Evolutionary conservation across 1,140 invertebrate genomes (phyloP), one percentile per base, ranked within the genome.

Genomic region (Zaprionus capensis): DNA sequence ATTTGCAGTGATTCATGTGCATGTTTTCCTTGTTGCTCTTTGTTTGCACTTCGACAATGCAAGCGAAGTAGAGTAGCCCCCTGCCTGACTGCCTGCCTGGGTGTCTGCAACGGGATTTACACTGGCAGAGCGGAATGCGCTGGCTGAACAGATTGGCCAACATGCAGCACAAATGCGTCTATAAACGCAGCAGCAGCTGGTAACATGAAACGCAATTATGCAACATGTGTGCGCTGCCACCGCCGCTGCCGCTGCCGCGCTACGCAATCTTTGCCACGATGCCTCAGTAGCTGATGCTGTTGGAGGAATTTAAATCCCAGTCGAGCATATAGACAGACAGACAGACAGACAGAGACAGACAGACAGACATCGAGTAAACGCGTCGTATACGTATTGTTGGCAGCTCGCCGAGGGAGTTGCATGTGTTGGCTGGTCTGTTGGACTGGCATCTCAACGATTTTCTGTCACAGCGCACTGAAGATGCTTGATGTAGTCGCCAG

Each of bases 121-220:
- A 68, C 26, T 61, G 49, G 6, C 62, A 69, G 41, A 51, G 31
- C 26, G 66, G 66, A 74, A 76, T 69, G 72, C 38, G 12, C 36
- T 67, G 66, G 56, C 51, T 55, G 28, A 72, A 78, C 81, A 87
- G 84, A 87, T 87, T 81, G 84, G 69, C 65, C 75, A 84, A 88
- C 84, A 87, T 78, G 81, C 68, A 63, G 34, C 61, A 26, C 57
- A 75, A 85, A 82, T 77, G 67, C 62, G 80, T 57, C 62, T 80
- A 78, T 68, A 70, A 86, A 72, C 53, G 66, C 41, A 24, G 76
- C 55, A 44, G 46, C 51, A 64, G 76, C 77, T 83, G 83, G 69
- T 78, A 81, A 78, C 84, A 90, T 81, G 78, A 68, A 83, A 87
- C 71, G 85, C 85, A 88, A 87, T 87, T 90, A 87, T 87, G 84